Evolutionary conservation across 2,113 vertebrate species (phyloP).

Genomic region (Kryptolebias marmoratus): DNA sequence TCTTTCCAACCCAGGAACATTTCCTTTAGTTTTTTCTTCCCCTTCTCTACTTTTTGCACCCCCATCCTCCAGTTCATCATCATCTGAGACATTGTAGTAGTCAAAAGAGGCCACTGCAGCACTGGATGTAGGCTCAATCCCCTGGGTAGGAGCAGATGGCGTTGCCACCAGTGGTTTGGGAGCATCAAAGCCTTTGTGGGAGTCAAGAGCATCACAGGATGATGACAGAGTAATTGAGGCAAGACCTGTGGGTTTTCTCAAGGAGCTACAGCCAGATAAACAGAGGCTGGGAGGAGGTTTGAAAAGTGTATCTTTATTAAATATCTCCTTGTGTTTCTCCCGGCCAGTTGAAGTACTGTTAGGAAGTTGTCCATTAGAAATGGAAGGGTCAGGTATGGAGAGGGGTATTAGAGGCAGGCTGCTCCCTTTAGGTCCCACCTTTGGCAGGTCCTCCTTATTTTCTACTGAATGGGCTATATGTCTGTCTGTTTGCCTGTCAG

Average conservation of each 20-base stretch:
- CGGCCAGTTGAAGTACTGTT: slow-evolving; percentile 84
- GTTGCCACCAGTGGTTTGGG: slow-evolving; percentile 83
- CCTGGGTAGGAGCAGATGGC: slow-evolving; percentile 76
- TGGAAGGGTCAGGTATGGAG: slow-evolving; percentile 77
- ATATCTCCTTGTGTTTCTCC: slow-evolving; percentile 96
- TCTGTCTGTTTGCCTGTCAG: slow-evolving; percentile 84
- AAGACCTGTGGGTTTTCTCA: slow-evolving; percentile 87
- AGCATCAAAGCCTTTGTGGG: slow-evolving; percentile 88
- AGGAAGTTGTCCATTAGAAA: slow-evolving; percentile 85
- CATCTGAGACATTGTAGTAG: slow-evolving; percentile 97
- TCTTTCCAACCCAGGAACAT: slow-evolving; percentile 83
- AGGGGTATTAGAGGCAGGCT: slow-evolving; percentile 74
- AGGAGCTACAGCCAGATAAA: slow-evolving; percentile 85
- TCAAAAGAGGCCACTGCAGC: slow-evolving; percentile 92
- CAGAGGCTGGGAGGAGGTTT: slow-evolving; percentile 89
- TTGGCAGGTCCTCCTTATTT: slow-evolving; percentile 88
- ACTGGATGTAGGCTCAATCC: slow-evolving; percentile 78
- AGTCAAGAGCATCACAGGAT: slow-evolving; percentile 86
- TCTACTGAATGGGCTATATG: slow-evolving; percentile 84
- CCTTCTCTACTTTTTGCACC: slow-evolving; percentile 82
- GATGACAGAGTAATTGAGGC: slow-evolving; percentile 74
- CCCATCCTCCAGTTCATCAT: slow-evolving; percentile 93
- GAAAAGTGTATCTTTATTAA: slow-evolving; percentile 95
- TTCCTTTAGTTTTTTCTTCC: slow-evolving; percentile 76
- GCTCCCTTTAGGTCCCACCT: slow-evolving; percentile 67